Percentiles rank a stretch among this genome's conserved stretches.
Conservation (phyloP, 2,888 invertebrate genomes). For the Plebejus melissa region DNA sequence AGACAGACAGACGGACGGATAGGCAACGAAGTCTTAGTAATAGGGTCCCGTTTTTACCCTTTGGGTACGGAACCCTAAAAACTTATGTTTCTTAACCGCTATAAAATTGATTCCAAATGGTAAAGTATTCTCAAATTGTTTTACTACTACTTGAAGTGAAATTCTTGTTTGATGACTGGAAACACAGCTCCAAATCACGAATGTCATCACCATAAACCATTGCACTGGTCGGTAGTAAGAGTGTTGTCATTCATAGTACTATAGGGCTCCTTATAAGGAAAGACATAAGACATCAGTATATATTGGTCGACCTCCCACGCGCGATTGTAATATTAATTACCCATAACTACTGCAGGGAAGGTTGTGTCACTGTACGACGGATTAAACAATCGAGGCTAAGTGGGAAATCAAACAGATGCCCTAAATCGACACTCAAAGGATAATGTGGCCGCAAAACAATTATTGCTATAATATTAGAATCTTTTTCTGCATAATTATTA, state of each 20-base stretch:
- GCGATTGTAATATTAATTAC: slow-evolving; percentile 61
- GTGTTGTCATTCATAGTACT: slow-evolving; percentile 36
- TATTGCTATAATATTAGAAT: background rate
- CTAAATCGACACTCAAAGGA: background rate
- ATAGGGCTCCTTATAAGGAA: slow-evolving; percentile 38
- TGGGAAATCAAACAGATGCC: slow-evolving; percentile 9
- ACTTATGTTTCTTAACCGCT: background rate
- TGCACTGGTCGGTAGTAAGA: slow-evolving; percentile 27
- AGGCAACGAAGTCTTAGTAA: too few relatives aligned
- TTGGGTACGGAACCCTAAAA: background rate
- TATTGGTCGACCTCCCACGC: slow-evolving; percentile 66
- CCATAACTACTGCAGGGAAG: slow-evolving; percentile 45
- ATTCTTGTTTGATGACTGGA: background rate
- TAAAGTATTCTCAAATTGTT: background rate
- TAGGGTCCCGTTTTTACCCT: too few relatives aligned
- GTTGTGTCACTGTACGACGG: slow-evolving; percentile 1
- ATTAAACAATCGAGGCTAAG: slow-evolving; percentile 18
- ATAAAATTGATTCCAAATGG: background rate
- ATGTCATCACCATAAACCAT: background rate
- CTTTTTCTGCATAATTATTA: background rate
- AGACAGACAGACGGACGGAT: too few relatives aligned
- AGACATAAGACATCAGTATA: slow-evolving; percentile 41
- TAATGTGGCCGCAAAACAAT: background rate
- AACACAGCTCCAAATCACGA: background rate
- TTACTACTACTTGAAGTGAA: background rate